phyloP scores from a whole-genome alignment of 1,140 invertebrate species.

The Hylaeus anthracinus region DNA sequence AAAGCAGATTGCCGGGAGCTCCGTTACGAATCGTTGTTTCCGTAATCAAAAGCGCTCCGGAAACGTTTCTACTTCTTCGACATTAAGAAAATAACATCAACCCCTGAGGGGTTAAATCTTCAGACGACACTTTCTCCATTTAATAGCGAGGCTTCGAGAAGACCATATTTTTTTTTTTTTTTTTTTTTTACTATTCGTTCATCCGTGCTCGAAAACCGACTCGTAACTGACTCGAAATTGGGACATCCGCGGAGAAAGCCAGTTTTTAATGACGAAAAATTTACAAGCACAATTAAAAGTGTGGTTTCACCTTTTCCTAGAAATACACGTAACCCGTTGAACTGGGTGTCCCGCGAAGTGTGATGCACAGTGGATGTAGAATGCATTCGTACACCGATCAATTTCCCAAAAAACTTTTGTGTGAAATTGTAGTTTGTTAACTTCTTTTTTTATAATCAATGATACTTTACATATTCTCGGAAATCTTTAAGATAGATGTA shows the following conservation, averaged over 20 bases:
- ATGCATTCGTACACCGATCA: too few relatives aligned
- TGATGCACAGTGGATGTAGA: neutral
- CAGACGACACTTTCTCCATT: conserved; percentile 1
- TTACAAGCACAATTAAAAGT: neutral
- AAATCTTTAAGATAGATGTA: too few relatives aligned
- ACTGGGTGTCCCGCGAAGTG: neutral
- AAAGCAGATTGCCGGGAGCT: too few relatives aligned
- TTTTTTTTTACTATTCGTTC: neutral
- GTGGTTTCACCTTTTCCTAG: neutral
- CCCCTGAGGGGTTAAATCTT: neutral
- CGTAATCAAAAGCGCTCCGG: too few relatives aligned
- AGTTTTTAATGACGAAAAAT: neutral
- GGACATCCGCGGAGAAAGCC: neutral
- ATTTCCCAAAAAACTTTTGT: too few relatives aligned
- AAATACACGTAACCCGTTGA: neutral
- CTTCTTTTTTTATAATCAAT: too few relatives aligned
- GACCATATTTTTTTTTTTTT: too few relatives aligned
- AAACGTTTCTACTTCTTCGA: neutral
- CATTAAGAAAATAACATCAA: neutral
- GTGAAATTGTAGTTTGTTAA: too few relatives aligned
- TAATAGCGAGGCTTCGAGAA: too few relatives aligned
- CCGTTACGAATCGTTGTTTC: too few relatives aligned
- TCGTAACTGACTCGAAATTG: neutral
- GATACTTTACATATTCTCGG: too few relatives aligned
- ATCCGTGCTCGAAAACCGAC: neutral